A percentile compares a stretch with the other conserved stretches of the same genome.
These are phyloP conservation scores for Apis cerana DNA, from an alignment of 1,140 invertebrate species.

Conservation along the genomic window DNA sequence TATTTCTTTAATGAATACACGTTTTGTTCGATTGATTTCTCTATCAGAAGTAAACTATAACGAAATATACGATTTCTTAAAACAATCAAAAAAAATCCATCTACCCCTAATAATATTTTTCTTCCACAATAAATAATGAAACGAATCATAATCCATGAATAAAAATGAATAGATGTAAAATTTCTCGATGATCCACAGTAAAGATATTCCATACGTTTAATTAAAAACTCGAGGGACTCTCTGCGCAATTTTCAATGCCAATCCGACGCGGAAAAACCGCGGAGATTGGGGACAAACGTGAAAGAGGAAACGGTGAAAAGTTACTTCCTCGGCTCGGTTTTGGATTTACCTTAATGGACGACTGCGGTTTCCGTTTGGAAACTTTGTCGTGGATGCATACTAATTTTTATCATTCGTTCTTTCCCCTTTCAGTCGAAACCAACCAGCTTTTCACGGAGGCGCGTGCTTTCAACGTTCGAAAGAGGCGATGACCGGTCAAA, in stretches of 20 bases:
- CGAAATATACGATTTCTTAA: no score
- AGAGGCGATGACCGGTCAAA: neutral
- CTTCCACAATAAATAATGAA: no score
- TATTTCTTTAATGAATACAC: no score
- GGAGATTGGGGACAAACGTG: no score
- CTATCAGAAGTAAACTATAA: no score
- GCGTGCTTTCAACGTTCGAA: conserved; percentile 25
- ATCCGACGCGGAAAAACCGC: neutral
- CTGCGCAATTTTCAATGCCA: neutral
- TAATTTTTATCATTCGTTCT: conserved; percentile 19
- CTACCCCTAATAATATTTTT: no score
- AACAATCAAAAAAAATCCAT: no score
- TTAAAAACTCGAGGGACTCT: neutral
- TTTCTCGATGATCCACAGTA: no score
- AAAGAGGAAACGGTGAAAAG: neutral
- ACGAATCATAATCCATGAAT: no score
- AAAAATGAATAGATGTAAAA: no score
- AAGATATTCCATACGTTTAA: no score
- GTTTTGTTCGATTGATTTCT: no score
- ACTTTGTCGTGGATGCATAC: neutral
- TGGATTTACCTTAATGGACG: neutral
- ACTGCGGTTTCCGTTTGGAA: neutral
- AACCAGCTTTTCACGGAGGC: neutral
- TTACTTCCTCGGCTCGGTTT: neutral
- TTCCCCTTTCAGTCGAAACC: neutral